Conservation (phyloP, 1,140 invertebrate genomes). For the Littorina saxatilis region DNA sequence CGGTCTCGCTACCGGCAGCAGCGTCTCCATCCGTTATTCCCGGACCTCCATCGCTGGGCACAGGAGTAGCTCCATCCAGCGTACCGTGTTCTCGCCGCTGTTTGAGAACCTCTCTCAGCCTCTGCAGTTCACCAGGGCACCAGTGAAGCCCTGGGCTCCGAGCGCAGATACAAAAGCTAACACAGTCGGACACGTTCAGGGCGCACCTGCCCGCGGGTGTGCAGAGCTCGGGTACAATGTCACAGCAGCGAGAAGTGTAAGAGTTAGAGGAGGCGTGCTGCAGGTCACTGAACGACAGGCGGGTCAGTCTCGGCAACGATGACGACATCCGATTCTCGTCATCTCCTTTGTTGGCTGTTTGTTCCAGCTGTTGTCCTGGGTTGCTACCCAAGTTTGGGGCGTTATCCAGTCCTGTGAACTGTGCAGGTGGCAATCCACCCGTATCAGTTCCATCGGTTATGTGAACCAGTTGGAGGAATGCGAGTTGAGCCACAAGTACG, state of each 20-base stretch:
- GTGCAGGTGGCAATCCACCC: background rate
- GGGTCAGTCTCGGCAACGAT: slow-evolving; percentile 8
- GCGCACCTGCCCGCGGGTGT: background rate
- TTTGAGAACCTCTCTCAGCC: background rate
- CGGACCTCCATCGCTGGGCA: no score
- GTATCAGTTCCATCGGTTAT: background rate
- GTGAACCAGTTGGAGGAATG: background rate
- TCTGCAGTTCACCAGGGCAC: slow-evolving; percentile 6
- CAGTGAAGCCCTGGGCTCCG: background rate
- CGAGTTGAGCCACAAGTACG: background rate
- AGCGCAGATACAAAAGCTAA: slow-evolving; percentile 31
- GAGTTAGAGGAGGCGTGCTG: slow-evolving; percentile 30
- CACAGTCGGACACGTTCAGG: slow-evolving; percentile 14
- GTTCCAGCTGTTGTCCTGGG: background rate
- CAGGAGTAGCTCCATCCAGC: no score
- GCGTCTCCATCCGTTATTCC: background rate
- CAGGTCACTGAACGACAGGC: slow-evolving; percentile 29
- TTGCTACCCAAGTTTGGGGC: background rate
- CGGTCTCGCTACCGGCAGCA: background rate
- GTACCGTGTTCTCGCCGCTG: background rate
- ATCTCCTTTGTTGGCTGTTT: slow-evolving; percentile 12
- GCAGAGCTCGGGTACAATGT: slow-evolving; percentile 5
- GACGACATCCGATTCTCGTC: slow-evolving; percentile 22
- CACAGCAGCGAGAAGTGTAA: slow-evolving; percentile 29
- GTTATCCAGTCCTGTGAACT: background rate